Conservation (phyloP, 1,140 invertebrate genomes). For the Drosophila bocqueti region DNA sequence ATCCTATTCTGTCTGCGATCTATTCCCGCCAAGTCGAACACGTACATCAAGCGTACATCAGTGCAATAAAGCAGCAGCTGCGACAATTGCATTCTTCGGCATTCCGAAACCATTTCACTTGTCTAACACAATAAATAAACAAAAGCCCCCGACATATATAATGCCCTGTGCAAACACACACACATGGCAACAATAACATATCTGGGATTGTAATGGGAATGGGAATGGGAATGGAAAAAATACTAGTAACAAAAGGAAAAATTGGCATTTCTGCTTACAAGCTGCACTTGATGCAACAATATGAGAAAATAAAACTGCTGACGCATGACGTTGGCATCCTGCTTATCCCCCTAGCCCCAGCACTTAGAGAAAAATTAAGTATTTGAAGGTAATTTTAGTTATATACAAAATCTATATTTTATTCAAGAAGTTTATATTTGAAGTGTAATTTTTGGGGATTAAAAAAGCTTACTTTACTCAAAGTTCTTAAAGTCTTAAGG, state of each 20-base stretch:
- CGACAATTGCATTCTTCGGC: slow-evolving; percentile 41
- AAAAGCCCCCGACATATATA: slow-evolving; percentile 34
- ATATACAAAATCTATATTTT: background rate
- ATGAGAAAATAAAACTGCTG: slow-evolving; percentile 67
- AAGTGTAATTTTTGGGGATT: too few relatives aligned
- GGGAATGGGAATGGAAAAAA: slow-evolving; percentile 14
- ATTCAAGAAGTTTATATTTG: too few relatives aligned
- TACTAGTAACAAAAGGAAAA: slow-evolving; percentile 32
- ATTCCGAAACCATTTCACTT: slow-evolving; percentile 33
- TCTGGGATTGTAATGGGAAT: slow-evolving; percentile 11
- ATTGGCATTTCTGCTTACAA: slow-evolving; percentile 55
- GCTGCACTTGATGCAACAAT: slow-evolving; percentile 53
- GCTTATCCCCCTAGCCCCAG: slow-evolving; percentile 15
- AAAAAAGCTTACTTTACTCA: background rate
- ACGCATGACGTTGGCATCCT: slow-evolving; percentile 60
- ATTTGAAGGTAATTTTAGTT: background rate
- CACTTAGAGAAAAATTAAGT: background rate
- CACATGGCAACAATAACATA: slow-evolving; percentile 32
- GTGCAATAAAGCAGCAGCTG: slow-evolving; percentile 43
- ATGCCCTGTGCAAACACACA: slow-evolving; percentile 18
- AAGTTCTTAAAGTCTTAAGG: background rate
- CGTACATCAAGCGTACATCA: slow-evolving; percentile 37
- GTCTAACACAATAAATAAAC: slow-evolving; percentile 46
- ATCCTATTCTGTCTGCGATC: slow-evolving; percentile 9
- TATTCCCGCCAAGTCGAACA: background rate